Evolutionary conservation across 2,888 invertebrate genomes (phyloP), one percentile per base, ranked within the genome.

Genomic region (Micropterix aruncella): DNA sequence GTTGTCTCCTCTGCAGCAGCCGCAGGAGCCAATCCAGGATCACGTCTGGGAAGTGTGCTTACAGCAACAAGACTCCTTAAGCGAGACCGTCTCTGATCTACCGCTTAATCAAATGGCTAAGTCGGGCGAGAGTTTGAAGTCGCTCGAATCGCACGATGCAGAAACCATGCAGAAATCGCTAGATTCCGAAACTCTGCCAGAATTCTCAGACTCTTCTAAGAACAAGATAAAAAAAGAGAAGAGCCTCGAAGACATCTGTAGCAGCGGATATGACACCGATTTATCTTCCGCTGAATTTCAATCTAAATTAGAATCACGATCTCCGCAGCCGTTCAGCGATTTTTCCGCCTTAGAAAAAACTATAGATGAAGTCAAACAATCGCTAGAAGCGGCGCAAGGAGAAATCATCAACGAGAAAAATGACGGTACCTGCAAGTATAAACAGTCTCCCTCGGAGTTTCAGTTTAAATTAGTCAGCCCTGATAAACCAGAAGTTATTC

Each of bases 381-480:
- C 81, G 16, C 60, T 82, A 47, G 80, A 82, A 62, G 77, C 79
- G 39, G 80, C 80, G 1, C 80, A 79, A 59, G 79, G 73, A 52
- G 80, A 80, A 61, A 71, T 82, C 3, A 79, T 81, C 44, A 79
- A 77, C 54, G 70, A 74, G 49, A 74, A 74, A 57, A 72, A 63
- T 53, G 78, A 79, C 50, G 74, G 80, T 5, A 81, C 74, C 50
- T 75, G 75, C 42, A 77, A 77, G 56, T 78, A 78, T 51, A 80
- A 83, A 53, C 79, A 82, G 52, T 81, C 82, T 1, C 81, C 82
- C 2, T 81, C 81, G 2, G 83, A 83, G 57, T 83, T 83, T 55
- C 80, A 82, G 55, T 80, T 83, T 44, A 80, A 78, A 59, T 61
- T 78, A 16, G 67, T 71, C 27, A 72, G 71, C 50, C 71, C 71